Base-by-base conservation (phyloP, 2,113 vertebrate species). In the Capricornis sumatraensis region DNA sequence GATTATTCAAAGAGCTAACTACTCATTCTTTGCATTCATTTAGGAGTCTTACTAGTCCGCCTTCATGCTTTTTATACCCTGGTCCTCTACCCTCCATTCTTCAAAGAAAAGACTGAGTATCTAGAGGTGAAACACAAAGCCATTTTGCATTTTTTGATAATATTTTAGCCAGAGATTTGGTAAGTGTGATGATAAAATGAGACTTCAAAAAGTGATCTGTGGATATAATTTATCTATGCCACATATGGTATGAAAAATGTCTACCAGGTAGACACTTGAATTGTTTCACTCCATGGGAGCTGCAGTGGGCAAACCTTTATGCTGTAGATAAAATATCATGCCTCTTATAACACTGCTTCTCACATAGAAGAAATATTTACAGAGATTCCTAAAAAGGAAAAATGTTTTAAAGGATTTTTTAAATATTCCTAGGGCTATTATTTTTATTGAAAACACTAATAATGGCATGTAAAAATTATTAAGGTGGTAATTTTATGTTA, bases 391-490 rank as follows among this genome's bases (percentile, higher is more conserved):
- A 87, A 76, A 97, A 97, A 71, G 89, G n/a, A 96, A 95, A 96
- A 94, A 21, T 89, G 91, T 91, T 82, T 82, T 67, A 88, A 92
- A 74, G 62, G 9, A 36, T 95, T 97, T 95, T 90, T 97, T 8
- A 1, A 0, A 82, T 67, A 57, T 97, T 98, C 93, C 88, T 91
- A 89, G 96, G 86, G 96, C 92, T 94, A 87, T 98, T 89, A n/a
- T 98, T 98, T 98, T 91, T 91, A 97, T 89, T 97, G 74, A 96
- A 92, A 93, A 96, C 17, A 57, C 87, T 94, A 95, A 58, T 58
- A 67, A 64, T 92, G 21, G 47, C 78, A 90, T 50, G 62, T 93
- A 33, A 71, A 96, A 85, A 43, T 93, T 27, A 6, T 90, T 47
- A 85, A 86, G 25, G 64, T 79, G 67, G 7, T 85, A 47, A 64